Evolutionary conservation across 2,888 invertebrate species (phyloP).

Genomic region (Lasioglossum morio): DNA sequence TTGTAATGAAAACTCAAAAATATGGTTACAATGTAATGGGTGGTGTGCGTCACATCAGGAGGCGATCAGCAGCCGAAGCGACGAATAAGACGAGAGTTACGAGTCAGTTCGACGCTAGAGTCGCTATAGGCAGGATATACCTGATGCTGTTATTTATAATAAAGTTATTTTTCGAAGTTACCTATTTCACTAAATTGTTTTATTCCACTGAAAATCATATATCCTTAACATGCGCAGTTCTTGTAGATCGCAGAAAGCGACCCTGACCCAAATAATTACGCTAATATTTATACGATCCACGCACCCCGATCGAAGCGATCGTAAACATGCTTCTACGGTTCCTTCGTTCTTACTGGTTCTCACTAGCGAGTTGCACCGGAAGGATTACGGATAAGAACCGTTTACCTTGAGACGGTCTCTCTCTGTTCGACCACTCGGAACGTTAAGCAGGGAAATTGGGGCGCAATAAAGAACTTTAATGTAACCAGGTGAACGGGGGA

Average conservation of each 20-base stretch:
- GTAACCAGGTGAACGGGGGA: not conserved
- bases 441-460: not conserved
- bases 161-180: too few relatives aligned
- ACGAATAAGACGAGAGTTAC: too few relatives aligned
- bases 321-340: not conserved
- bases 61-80: too few relatives aligned
- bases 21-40: too few relatives aligned
- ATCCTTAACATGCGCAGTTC: not conserved
- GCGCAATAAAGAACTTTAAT: not conserved
- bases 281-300: not conserved
- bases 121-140: too few relatives aligned
- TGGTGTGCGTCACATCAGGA: too few relatives aligned
- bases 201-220: too few relatives aligned
- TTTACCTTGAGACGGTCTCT: not conserved
- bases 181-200: too few relatives aligned
- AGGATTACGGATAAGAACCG: not conserved
- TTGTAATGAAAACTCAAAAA: too few relatives aligned
- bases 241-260: not conserved
- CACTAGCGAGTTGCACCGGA: not conserved
- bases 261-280: not conserved
- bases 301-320: not conserved
- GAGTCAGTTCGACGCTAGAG: too few relatives aligned
- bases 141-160: too few relatives aligned
- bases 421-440: not conserved
- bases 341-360: not conserved